A percentile compares a stretch with the other conserved stretches of the same genome.
phyloP scores from a whole-genome alignment of 2,888 invertebrate genomes.

The Ptilodon capucinus region DNA sequence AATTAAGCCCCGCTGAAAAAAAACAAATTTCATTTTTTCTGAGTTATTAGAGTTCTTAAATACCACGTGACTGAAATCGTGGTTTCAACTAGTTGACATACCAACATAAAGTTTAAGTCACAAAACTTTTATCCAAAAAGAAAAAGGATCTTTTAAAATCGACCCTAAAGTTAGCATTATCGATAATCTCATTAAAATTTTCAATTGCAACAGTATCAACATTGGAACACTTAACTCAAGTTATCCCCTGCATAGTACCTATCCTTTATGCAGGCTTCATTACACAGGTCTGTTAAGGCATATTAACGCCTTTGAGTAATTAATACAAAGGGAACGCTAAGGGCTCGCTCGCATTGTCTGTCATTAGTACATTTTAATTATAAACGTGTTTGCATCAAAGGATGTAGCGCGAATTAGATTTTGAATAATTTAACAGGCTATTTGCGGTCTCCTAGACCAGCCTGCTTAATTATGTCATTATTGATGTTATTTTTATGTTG shows the following conservation, averaged over 20 bases:
- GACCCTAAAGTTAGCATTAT: no score
- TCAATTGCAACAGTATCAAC: neutral
- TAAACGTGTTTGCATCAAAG: conserved; percentile 36
- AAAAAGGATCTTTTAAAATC: neutral
- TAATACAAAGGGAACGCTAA: conserved; percentile 39
- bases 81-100: no score
- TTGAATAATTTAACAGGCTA: conserved; percentile 15
- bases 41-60: no score
- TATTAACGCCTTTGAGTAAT: conserved; percentile 26
- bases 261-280: conserved; percentile 23
- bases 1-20: no score
- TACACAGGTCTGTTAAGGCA: conserved; percentile 16
- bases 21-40: no score
- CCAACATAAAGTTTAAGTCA: no score
- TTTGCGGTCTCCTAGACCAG: neutral
- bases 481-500: no score
- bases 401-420: conserved; percentile 26
- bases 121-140: no score
- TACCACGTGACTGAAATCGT: no score
- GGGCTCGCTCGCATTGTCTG: conserved; percentile 32
- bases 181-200: neutral
- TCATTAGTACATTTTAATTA: conserved; percentile 36
- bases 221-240: neutral
- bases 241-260: neutral
- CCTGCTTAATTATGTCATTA: no score